A percentile compares a stretch with the other conserved stretches of the same genome.
phyloP scores from a whole-genome alignment of 2,797 vertebrate species.

The Pangasius djambal region DNA sequence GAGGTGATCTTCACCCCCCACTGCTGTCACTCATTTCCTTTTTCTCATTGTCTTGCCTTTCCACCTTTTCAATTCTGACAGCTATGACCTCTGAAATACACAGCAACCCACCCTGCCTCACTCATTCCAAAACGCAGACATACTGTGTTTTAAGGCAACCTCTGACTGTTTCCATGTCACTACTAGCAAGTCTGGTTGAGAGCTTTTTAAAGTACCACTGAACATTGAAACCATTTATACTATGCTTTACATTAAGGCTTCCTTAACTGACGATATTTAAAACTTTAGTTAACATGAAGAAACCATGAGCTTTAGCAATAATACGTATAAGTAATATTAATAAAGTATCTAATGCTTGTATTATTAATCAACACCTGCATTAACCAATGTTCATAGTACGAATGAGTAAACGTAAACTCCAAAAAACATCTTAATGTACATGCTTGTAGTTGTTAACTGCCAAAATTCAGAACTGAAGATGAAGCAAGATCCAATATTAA shows the following conservation, averaged over 20 bases:
- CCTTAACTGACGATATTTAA: not conserved
- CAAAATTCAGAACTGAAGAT: not conserved
- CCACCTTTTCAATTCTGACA: slow-evolving; percentile 18
- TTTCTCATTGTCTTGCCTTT: slow-evolving; percentile 11
- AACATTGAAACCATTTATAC: not conserved
- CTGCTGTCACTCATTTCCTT: slow-evolving; percentile 38
- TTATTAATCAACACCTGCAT: too few relatives aligned
- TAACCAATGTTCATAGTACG: too few relatives aligned
- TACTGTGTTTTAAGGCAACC: slow-evolving; percentile 6
- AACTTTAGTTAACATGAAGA: not conserved
- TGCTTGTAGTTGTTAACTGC: not conserved
- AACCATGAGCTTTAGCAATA: not conserved
- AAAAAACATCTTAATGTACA: not conserved
- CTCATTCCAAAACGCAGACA: not conserved
- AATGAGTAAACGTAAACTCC: not conserved
- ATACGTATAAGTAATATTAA: too few relatives aligned
- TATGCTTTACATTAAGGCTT: not conserved
- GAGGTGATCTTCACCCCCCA: slow-evolving; percentile 40
- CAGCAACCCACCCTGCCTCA: not conserved
- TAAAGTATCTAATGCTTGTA: too few relatives aligned
- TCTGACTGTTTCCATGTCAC: not conserved
- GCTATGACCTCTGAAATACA: slow-evolving; percentile 6
- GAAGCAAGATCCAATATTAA: not conserved
- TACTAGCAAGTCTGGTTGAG: not conserved
- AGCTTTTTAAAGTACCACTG: not conserved